phyloP scores from a whole-genome alignment of 2,113 vertebrate species.

The Solenodon paradoxus region DNA sequence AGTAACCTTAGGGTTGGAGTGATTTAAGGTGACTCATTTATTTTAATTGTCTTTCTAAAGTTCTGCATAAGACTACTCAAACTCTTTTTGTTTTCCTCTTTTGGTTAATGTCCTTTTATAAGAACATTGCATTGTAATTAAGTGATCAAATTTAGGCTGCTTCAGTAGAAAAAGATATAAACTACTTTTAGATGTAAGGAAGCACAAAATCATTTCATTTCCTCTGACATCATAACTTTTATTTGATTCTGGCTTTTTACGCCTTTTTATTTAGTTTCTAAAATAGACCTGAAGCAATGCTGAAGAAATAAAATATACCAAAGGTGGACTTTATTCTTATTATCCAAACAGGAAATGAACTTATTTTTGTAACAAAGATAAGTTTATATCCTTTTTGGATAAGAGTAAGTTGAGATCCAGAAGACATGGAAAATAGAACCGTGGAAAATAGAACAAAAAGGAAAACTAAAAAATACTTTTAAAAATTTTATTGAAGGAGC shows the following conservation, averaged over 20 bases:
- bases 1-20: conserved; percentile 23
- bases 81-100: conserved; percentile 8
- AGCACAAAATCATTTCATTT: conserved; percentile 23
- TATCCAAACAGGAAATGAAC: too few species aligned
- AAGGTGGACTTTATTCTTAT: too few species aligned
- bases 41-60: conserved; percentile 63
- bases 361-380: background rate
- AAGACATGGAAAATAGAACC: background rate
- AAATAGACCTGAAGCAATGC: background rate
- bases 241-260: background rate
- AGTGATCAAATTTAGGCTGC: conserved; percentile 32
- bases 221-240: background rate
- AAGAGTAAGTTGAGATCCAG: background rate
- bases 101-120: conserved; percentile 60
- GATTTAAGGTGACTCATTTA: conserved; percentile 40
- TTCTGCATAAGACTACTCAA: conserved; percentile 17
- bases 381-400: background rate
- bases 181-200: conserved; percentile 21
- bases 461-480: background rate
- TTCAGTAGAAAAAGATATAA: background rate
- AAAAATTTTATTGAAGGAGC: background rate
- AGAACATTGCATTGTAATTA: conserved; percentile 58
- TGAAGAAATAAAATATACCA: background rate
- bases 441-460: background rate
- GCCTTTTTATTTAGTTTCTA: background rate